Evolutionary conservation across 2,888 invertebrate genomes (phyloP).

Genomic region (Piscicola geometra): DNA sequence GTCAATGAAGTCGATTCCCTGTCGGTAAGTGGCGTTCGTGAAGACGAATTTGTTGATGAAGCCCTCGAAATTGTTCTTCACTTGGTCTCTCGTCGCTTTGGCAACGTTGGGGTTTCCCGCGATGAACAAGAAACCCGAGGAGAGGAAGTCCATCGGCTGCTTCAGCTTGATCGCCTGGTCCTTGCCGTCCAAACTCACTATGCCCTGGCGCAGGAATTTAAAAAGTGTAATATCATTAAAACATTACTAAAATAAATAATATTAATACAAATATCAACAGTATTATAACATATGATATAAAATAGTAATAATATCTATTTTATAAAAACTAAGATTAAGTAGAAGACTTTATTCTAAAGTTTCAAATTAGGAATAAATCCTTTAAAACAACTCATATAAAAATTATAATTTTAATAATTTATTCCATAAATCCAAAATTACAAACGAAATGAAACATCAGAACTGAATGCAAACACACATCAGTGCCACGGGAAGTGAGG

Average conservation of each 20-base stretch:
- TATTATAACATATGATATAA: no score
- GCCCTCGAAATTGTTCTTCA: conserved; percentile 38
- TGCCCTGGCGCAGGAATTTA: no score
- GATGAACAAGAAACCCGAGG: conserved; percentile 9
- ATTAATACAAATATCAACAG: no score
- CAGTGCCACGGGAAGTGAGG: conserved; percentile 24
- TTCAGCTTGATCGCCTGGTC: conserved; percentile 15
- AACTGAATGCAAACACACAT: background rate
- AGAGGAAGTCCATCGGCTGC: background rate
- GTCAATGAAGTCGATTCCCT: conserved; percentile 41
- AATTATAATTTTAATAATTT: background rate
- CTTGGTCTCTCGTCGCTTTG: conserved; percentile 21
- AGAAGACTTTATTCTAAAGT: no score
- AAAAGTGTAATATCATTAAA: no score
- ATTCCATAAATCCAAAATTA: background rate
- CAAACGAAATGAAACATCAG: background rate
- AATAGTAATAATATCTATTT: no score
- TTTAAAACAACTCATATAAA: background rate
- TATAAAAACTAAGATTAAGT: no score
- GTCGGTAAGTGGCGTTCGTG: conserved; percentile 35
- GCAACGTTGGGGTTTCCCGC: conserved; percentile 22
- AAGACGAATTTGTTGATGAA: conserved; percentile 36
- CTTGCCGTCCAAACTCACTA: conserved; percentile 20
- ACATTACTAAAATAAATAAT: no score
- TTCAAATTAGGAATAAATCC: no score